Evolutionary conservation across 2,113 vertebrate genomes (phyloP).

Genomic region (Oenanthe oenanthe): DNA sequence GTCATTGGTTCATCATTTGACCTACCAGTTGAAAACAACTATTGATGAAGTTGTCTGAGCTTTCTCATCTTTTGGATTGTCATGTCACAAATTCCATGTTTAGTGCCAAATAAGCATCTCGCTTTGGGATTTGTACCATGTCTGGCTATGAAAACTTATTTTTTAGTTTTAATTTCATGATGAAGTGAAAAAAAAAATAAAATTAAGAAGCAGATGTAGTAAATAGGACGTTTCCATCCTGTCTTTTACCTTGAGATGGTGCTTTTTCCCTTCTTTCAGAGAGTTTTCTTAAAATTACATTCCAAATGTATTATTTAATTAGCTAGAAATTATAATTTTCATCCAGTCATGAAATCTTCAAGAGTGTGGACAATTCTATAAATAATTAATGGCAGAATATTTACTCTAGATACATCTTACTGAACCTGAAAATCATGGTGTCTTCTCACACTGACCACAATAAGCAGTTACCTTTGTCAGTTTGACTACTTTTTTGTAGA

Average conservation of each 20-base stretch:
- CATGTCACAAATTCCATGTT: not conserved
- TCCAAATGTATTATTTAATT: not conserved
- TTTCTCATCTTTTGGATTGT: not conserved
- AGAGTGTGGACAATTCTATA: not conserved
- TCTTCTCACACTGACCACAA: not conserved
- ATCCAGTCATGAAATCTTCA: not conserved
- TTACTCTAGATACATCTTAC: not conserved
- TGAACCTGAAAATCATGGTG: not conserved
- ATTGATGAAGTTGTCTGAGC: not conserved
- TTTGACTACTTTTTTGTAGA: not conserved
- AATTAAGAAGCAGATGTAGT: not conserved
- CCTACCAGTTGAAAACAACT: not conserved
- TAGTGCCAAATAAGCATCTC: not conserved
- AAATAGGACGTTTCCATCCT: not conserved
- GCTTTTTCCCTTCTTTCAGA: not conserved
- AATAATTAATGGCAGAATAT: not conserved
- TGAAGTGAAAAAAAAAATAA: not conserved
- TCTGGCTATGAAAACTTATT: not conserved
- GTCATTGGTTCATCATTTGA: not conserved
- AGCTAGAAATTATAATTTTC: not conserved
- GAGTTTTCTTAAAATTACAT: not conserved
- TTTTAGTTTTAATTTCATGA: not conserved
- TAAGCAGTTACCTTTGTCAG: not conserved
- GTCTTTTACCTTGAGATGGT: not conserved
- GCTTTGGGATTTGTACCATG: not conserved